Evolutionary conservation across 2,113 vertebrate genomes (phyloP), one percentile per base, ranked within the genome.

Genomic region (Rhinoderma darwinii): DNA sequence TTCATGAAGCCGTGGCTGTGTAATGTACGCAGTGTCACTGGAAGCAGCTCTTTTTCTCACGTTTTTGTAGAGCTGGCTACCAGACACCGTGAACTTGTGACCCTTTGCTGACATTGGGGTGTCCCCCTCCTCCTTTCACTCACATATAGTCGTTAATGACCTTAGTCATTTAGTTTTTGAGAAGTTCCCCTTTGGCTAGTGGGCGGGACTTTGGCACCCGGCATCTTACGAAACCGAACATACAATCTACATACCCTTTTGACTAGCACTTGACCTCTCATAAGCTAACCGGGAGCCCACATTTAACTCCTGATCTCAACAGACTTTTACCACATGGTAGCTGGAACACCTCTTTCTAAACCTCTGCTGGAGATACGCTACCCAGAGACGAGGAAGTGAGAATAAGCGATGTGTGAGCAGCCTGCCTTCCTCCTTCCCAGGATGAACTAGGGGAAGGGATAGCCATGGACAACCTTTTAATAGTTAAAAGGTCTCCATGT

Each of bases 391-490:
- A 89, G 91, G 91, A 94, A 91, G 86, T 90, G 82, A 90, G 88
- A 87, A 25, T 61, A n/a, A 61, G 56, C 27, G 35, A 35, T 87
- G 70, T 88, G 73, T 84, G 84, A 88, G 86, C 59, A 70, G 75
- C 88, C 87, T n/a, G 0, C 91, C 89, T 92, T 93, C 91, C 91
- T 92, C 83, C 89, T 93, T 92, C 90, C 86, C 88, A 87, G 84
- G 88, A 76, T 88, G 86, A 4, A 83, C 90, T 90, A 84, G 88
- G 70, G 88, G 63, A 89, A 90, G 83, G 84, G 88, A 66, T 84
- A 56, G 75, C 76, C 83, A 63, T 82, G 56, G 56, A 66, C 79
- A 43, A 7, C 25, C 44, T 35, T 51, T 74, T 27, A 22, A 72
- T 39, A 10, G 32, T 8, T 17, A 39, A 39, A 72, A 9, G 5